phyloP scores from a whole-genome alignment of 1,140 invertebrate genomes.

The Globodera rostochiensis region DNA sequence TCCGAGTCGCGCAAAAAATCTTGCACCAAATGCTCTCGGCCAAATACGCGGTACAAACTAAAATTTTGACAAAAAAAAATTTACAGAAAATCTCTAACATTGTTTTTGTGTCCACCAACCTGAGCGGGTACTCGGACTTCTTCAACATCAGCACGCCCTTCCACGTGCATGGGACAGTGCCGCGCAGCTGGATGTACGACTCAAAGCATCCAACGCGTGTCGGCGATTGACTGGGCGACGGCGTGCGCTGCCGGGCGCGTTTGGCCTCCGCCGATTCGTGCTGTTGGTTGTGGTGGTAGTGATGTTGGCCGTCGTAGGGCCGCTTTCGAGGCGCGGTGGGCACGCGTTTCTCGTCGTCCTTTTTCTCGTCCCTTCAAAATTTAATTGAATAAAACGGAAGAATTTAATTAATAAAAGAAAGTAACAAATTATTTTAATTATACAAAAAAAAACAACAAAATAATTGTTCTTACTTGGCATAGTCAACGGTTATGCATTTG shows the following conservation, averaged over 20 bases:
- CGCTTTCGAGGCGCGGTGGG: constrained; percentile 9
- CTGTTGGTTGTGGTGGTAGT: neutral
- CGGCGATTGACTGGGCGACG: constrained; percentile 41
- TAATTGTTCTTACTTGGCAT: constrained; percentile 51
- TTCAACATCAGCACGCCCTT: constrained; percentile 49
- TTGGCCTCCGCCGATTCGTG: constrained; percentile 25
- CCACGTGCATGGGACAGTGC: constrained; percentile 48
- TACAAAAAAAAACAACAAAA: neutral
- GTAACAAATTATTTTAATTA: constrained; percentile 13
- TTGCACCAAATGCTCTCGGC: constrained; percentile 51
- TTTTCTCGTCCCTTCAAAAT: constrained; percentile 33
- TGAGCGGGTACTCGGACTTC: constrained; percentile 49
- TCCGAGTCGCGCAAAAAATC: constrained; percentile 46
- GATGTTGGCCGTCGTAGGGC: neutral
- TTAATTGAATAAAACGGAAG: neutral
- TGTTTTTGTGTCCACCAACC: constrained; percentile 15
- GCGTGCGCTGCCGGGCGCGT: constrained; percentile 40
- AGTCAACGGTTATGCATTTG: constrained; percentile 52
- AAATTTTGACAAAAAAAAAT: constrained; percentile 26
- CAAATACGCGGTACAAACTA: constrained; percentile 48
- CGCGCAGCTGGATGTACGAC: constrained; percentile 38
- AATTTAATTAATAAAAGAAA: constrained; percentile 26
- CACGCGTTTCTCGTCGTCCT: constrained; percentile 13
- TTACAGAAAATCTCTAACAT: constrained; percentile 1
- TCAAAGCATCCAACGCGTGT: constrained; percentile 27